phyloP scores from a whole-genome alignment of 2,888 invertebrate genomes.

The Frankliniella intonsa region DNA sequence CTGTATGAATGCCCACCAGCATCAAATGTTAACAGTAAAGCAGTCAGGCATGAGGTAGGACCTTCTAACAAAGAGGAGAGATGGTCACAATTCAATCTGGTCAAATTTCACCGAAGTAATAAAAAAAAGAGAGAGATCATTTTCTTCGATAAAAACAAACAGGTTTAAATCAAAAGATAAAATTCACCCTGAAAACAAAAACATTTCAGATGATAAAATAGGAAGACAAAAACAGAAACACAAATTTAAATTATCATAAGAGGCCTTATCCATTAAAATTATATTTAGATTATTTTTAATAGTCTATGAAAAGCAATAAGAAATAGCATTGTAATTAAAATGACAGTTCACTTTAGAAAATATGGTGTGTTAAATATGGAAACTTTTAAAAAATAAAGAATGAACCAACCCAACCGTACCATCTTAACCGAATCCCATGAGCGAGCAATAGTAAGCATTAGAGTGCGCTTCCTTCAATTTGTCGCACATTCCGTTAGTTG shows the following conservation, averaged over 20 bases:
- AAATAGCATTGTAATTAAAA: conserved; percentile 33
- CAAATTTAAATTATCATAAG: conserved; percentile 39
- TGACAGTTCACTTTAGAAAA: conserved; percentile 43
- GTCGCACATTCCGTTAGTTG: conserved; percentile 19
- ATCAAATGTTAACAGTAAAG: neutral
- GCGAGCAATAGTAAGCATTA: conserved; percentile 14
- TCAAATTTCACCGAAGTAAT: conserved; percentile 28
- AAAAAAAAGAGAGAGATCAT: conserved; percentile 6
- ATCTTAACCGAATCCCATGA: conserved; percentile 37
- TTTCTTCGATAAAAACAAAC: conserved; percentile 31
- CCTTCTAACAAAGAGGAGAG: neutral
- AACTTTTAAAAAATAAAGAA: conserved; percentile 39
- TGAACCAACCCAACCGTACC: conserved; percentile 35
- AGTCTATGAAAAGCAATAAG: neutral
- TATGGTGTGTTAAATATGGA: conserved; percentile 33
- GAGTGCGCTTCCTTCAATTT: neutral
- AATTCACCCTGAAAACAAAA: conserved; percentile 20
- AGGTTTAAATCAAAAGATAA: conserved; percentile 31
- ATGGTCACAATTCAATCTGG: neutral
- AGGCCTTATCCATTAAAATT: conserved; percentile 45
- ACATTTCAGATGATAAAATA: conserved; percentile 26
- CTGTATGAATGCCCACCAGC: neutral
- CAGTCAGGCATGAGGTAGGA: conserved; percentile 5
- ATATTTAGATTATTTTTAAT: conserved; percentile 44
- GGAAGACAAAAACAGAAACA: conserved; percentile 35